These are phyloP conservation scores for Pterois miles DNA, from an alignment of 2,797 vertebrate genomes.

Conservation along the genomic window DNA sequence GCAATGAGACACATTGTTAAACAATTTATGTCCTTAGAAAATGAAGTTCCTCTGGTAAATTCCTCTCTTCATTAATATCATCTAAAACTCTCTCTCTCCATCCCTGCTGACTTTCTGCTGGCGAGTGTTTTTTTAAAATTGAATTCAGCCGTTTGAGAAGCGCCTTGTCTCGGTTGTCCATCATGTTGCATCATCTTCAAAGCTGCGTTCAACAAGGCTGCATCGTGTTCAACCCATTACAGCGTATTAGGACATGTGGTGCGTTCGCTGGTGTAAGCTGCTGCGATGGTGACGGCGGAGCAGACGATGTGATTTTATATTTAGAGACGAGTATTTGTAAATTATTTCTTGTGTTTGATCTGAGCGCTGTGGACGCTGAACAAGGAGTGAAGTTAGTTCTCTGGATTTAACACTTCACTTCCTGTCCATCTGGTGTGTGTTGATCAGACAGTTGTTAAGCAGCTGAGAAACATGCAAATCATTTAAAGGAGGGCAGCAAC, in stretches of 20 bases:
- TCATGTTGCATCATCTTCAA: conserved; percentile 60
- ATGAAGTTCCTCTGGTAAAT: background rate
- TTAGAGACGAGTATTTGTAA: conserved; percentile 27
- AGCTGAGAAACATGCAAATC: background rate
- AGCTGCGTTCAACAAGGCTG: conserved; percentile 45
- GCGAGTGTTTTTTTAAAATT: conserved; percentile 3
- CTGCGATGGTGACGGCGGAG: conserved; percentile 17
- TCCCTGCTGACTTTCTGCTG: background rate
- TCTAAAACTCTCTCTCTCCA: background rate
- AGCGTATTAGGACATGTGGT: conserved; percentile 12
- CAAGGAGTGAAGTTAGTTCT: background rate
- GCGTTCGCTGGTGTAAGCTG: conserved; percentile 14
- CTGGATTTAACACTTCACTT: conserved; percentile 20
- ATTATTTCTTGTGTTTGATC: conserved; percentile 40
- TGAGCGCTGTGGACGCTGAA: conserved; percentile 2
- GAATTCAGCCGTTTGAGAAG: conserved; percentile 20
- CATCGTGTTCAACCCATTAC: conserved; percentile 28
- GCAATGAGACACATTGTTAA: background rate
- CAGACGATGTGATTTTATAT: conserved; percentile 33
- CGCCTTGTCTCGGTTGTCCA: conserved; percentile 17
- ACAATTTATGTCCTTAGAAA: background rate
- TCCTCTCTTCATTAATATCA: conserved; percentile 1
- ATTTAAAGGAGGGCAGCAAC: background rate
- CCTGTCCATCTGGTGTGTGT: background rate
- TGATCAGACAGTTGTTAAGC: background rate